Evolutionary conservation across 2,888 invertebrate genomes (phyloP), one percentile per base, ranked within the genome.

Genomic region (Drosophila infuscata): DNA sequence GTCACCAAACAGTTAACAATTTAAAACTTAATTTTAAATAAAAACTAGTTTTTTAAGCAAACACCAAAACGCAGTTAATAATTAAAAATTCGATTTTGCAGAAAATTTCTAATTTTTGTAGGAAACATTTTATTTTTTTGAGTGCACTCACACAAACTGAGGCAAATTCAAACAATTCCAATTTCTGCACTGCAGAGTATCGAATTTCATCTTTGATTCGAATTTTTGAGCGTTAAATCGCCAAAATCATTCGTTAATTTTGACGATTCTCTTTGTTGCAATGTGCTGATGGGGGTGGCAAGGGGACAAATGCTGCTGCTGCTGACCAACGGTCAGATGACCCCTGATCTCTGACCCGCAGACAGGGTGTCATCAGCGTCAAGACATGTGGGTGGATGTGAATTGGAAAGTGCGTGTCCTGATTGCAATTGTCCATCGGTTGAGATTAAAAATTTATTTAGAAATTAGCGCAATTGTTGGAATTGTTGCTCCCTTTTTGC

Each of bases 391-490:
- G 88, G 83, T 86, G 89, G 81, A 90, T 69, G 33, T 41, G 20
- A 20, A 33, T 9, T 35, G 25, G 15, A 36, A 54, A 54, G 41
- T 68, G 54, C 61, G 67, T 71, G 60, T 68, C 68, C 51, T 64
- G 60, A 73, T 71, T 74, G 77, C 78, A 74, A 74, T 70, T 80
- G 87, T 82, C 70, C 78, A 38, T 61, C 49, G 69, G 65, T 76
- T 68, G 74, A 81, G 88, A 90, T 91, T 89, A 90, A 88, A 89
- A 89, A 89, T 91, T 90, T 83, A 90, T 87, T 90, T 88, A 83
- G 85, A 87, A 91, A 92, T 91, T 92, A 91, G 92, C 85, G 86
- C 91, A 91, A 91, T 92, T 92, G 92, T 91, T 89, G 77, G 83
- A 73, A 83, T 81, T 85, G 66, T 81, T 88, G 66, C 73, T 78